These are phyloP conservation scores for Drosophila pseudotalamancana DNA, from an alignment of 2,888 invertebrate genomes.

Conservation along the genomic window DNA sequence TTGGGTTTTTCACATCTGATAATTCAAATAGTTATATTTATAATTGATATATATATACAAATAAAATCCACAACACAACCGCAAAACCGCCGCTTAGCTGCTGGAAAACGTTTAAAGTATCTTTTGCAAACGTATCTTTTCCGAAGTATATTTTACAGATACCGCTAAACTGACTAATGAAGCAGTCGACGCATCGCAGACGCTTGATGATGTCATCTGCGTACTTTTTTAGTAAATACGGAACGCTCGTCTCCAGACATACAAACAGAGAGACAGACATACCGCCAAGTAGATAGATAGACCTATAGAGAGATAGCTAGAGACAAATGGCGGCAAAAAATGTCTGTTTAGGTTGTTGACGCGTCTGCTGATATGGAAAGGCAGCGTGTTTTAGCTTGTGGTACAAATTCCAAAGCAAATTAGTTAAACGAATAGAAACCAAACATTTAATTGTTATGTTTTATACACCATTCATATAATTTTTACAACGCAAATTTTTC, in stretches of 20 bases:
- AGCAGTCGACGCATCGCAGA: conserved; percentile 11
- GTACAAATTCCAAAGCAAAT: conserved; percentile 44
- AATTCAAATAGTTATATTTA: no score
- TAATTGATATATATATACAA: no score
- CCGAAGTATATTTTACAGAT: conserved; percentile 16
- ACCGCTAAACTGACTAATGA: conserved; percentile 13
- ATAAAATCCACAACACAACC: no score
- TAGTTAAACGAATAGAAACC: not conserved
- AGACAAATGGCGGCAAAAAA: conserved; percentile 8
- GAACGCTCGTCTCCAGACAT: conserved; percentile 1
- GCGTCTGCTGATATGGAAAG: conserved; percentile 17
- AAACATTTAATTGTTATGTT: no score
- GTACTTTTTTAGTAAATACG: conserved; percentile 18
- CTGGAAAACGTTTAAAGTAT: conserved; percentile 18
- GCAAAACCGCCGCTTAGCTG: not conserved
- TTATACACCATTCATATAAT: no score
- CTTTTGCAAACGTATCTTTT: conserved; percentile 3
- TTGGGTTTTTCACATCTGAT: no score
- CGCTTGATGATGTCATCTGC: conserved; percentile 40
- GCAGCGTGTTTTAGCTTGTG: conserved; percentile 8
- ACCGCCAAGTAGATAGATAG: conserved; percentile 12
- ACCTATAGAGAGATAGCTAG: conserved; percentile 15
- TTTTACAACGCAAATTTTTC: no score
- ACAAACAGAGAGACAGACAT: conserved; percentile 5
- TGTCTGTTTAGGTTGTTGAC: conserved; percentile 38